Percentiles rank a stretch among this genome's conserved stretches.
These are phyloP conservation scores for Julus scandinavius DNA, from an alignment of 2,888 invertebrate species.

Conservation along the genomic window DNA sequence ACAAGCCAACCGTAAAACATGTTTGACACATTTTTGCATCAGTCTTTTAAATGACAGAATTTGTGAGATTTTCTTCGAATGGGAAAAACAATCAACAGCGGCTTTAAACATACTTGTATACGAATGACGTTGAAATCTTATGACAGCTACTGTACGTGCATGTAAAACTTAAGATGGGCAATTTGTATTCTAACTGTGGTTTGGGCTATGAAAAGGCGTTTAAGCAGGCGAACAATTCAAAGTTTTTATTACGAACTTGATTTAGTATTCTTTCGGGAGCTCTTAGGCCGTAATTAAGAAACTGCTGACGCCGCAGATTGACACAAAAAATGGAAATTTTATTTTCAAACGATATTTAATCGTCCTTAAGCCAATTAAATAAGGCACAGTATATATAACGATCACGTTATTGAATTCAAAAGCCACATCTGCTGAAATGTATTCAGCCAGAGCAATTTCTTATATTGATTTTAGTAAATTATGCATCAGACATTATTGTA, in stretches of 20 bases:
- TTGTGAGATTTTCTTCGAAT: no score
- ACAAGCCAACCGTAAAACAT: no score
- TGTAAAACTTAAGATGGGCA: not conserved
- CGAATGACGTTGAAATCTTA: no score
- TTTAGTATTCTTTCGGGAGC: slow-evolving; percentile 1
- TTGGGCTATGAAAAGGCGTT: not conserved
- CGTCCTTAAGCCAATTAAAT: not conserved
- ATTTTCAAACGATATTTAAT: slow-evolving; percentile 22
- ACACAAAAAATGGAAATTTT: not conserved
- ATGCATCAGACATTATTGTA: not conserved
- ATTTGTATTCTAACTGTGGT: not conserved
- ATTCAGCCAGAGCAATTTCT: not conserved
- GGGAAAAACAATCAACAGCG: no score
- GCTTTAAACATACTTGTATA: no score
- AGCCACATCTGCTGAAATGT: not conserved
- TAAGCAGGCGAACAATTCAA: not conserved
- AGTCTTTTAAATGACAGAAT: no score
- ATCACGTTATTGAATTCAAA: slow-evolving; percentile 6
- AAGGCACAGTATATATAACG: not conserved
- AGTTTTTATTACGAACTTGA: slow-evolving; percentile 3
- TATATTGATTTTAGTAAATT: slow-evolving; percentile 26
- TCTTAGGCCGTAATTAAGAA: not conserved
- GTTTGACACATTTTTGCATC: no score
- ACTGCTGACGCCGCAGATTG: not conserved
- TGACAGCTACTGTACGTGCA: not conserved